These are phyloP conservation scores for Ciconia maguari DNA, from an alignment of 2,113 vertebrate species.

Conservation along the genomic window DNA sequence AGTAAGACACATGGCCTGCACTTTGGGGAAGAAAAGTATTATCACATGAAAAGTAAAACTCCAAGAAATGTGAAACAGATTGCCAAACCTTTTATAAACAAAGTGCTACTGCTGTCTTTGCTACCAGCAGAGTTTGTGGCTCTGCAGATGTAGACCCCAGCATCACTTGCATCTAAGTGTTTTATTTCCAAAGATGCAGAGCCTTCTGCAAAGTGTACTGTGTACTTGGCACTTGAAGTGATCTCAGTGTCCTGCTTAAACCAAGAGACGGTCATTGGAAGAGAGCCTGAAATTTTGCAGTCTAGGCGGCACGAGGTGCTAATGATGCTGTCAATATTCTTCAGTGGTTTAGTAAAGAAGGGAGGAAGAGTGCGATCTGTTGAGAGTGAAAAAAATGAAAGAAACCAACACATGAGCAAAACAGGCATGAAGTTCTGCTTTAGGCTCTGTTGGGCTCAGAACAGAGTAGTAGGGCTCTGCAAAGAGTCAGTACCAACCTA, in stretches of 20 bases:
- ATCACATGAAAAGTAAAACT: not conserved
- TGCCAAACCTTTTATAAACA: conserved; percentile 92
- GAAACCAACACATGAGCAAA: not conserved
- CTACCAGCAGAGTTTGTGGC: conserved; percentile 92
- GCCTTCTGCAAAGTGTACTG: conserved; percentile 85
- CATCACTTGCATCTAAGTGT: conserved; percentile 82
- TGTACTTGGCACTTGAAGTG: conserved; percentile 78
- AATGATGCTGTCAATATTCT: conserved; percentile 87
- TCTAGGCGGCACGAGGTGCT: conserved; percentile 80
- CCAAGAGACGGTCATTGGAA: conserved; percentile 91
- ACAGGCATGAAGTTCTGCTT: not conserved
- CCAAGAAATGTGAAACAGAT: conserved; percentile 8
- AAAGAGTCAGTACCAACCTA: conserved; percentile 82
- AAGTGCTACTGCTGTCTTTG: conserved; percentile 90
- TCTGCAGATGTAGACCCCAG: conserved; percentile 90
- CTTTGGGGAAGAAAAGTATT: not conserved
- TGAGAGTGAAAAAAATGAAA: conserved; percentile 66
- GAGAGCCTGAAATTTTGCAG: conserved; percentile 93
- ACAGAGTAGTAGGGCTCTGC: not conserved
- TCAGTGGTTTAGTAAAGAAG: conserved; percentile 90
- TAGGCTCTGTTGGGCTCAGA: not conserved
- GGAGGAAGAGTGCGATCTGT: conserved; percentile 95
- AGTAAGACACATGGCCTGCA: not conserved
- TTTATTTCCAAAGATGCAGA: conserved; percentile 85
- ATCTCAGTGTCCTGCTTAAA: conserved; percentile 91